A percentile compares a stretch with the other conserved stretches of the same genome.
Evolutionary conservation across 2,113 vertebrate genomes (phyloP).

Genomic region (Herpailurus yagouaroundi): DNA sequence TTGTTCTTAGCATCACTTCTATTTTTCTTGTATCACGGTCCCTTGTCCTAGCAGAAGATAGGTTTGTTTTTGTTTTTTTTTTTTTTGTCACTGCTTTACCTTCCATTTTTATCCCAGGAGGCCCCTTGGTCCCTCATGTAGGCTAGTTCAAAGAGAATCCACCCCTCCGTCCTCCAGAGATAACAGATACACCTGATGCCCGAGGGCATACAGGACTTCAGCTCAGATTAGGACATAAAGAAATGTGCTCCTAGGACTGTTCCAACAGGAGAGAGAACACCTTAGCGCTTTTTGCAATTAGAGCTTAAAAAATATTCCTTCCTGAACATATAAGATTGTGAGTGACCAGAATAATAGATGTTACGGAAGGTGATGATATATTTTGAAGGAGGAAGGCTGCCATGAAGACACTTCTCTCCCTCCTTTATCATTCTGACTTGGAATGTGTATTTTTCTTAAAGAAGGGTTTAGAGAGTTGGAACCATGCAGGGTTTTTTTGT

Average conservation of each 20-base stretch:
- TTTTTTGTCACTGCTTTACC: not conserved
- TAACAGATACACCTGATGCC: too few species aligned
- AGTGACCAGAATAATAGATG: not conserved
- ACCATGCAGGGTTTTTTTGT: not conserved
- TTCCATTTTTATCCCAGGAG: not conserved
- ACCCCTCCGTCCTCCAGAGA: not conserved
- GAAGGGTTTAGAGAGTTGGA: constrained; percentile 16
- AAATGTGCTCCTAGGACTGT: not conserved
- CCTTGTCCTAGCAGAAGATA: not conserved
- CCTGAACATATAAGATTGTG: not conserved
- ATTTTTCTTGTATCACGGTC: not conserved
- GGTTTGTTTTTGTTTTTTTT: not conserved
- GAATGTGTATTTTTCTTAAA: constrained; percentile 35
- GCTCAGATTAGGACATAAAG: not conserved
- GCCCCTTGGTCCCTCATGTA: not conserved
- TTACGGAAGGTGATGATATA: not conserved
- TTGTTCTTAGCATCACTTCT: not conserved
- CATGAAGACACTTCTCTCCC: not conserved
- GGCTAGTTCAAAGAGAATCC: not conserved
- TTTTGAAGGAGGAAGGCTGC: not conserved
- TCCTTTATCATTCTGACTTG: not conserved
- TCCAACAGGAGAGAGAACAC: not conserved
- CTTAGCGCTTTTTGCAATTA: not conserved
- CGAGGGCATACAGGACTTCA: not conserved
- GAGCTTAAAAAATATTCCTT: not conserved